Percentiles rank a stretch among this genome's conserved stretches.
Conservation (phyloP, 2,888 invertebrate genomes). For the Drosophila robusta region DNA sequence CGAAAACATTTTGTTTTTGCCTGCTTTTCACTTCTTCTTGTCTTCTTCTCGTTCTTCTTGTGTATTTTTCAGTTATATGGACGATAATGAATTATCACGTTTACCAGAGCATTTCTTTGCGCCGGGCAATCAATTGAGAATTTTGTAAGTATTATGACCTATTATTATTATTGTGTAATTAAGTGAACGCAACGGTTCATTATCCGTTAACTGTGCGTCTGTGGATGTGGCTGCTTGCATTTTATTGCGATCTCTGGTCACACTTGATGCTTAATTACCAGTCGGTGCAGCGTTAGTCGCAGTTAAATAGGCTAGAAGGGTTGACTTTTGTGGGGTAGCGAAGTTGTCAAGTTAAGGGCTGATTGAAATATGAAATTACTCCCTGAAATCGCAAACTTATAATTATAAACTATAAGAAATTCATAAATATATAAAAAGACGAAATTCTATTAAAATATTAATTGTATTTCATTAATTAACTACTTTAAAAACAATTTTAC, state of each 20-base stretch:
- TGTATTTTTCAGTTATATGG: slow-evolving; percentile 84
- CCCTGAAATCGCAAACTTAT: too few relatives aligned
- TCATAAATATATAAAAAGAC: too few relatives aligned
- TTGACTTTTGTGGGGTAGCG: too few relatives aligned
- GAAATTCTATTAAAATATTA: too few relatives aligned
- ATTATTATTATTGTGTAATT: slow-evolving; percentile 20
- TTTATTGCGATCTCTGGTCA: slow-evolving; percentile 5
- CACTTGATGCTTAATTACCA: slow-evolving; percentile 7
- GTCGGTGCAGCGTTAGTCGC: neutral
- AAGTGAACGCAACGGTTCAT: slow-evolving; percentile 5
- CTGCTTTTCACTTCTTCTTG: neutral
- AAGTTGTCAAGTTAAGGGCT: too few relatives aligned
- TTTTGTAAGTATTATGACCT: slow-evolving; percentile 84
- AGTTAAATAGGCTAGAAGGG: too few relatives aligned
- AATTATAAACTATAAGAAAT: too few relatives aligned
- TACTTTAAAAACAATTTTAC: too few relatives aligned
- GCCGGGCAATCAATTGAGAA: slow-evolving; percentile 81
- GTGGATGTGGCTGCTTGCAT: neutral
- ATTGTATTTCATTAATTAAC: too few relatives aligned
- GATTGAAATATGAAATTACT: too few relatives aligned
- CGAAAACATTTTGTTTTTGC: slow-evolving; percentile 10
- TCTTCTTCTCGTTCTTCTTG: too few relatives aligned
- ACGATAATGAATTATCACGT: slow-evolving; percentile 85
- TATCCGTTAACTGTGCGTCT: slow-evolving; percentile 3
- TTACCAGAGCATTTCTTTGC: slow-evolving; percentile 84